A percentile compares a stretch with the other conserved stretches of the same genome.
Evolutionary conservation across 1,140 invertebrate genomes (phyloP).

Genomic region (Nephila pilipes): DNA sequence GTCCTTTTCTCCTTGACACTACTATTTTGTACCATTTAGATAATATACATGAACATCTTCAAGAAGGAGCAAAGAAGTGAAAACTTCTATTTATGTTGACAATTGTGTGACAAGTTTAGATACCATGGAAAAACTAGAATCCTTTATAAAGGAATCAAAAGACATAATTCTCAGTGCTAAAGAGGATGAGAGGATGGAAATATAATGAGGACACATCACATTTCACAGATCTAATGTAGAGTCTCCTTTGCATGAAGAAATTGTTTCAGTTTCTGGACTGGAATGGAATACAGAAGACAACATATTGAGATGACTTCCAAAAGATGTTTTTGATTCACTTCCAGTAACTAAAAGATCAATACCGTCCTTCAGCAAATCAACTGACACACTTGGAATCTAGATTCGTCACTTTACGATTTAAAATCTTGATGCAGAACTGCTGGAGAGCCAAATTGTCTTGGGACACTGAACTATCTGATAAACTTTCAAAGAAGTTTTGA

Average conservation of each 20-base stretch:
- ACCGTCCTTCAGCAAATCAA: not conserved
- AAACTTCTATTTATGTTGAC: too few species aligned
- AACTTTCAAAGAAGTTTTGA: conserved; percentile 2
- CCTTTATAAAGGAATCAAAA: not conserved
- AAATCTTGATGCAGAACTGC: too few species aligned
- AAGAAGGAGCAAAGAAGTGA: not conserved
- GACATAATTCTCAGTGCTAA: not conserved
- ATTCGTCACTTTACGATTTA: not conserved
- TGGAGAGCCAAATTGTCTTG: too few species aligned
- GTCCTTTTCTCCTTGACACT: not conserved
- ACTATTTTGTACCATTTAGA: too few species aligned
- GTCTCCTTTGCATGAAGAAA: too few species aligned
- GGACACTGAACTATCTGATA: too few species aligned
- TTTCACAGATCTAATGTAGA: not conserved
- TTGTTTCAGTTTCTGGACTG: too few species aligned
- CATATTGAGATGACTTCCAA: not conserved
- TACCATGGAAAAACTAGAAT: too few species aligned
- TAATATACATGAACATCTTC: not conserved
- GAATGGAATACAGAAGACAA: not conserved
- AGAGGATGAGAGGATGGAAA: conserved; percentile 27
- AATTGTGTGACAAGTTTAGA: too few species aligned
- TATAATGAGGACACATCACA: not conserved
- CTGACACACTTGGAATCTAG: not conserved
- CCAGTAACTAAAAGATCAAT: not conserved
- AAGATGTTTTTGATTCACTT: too few species aligned